Evolutionary conservation across 2,113 vertebrate genomes (phyloP), one percentile per base, ranked within the genome.

Genomic region (Camelus dromedarius): DNA sequence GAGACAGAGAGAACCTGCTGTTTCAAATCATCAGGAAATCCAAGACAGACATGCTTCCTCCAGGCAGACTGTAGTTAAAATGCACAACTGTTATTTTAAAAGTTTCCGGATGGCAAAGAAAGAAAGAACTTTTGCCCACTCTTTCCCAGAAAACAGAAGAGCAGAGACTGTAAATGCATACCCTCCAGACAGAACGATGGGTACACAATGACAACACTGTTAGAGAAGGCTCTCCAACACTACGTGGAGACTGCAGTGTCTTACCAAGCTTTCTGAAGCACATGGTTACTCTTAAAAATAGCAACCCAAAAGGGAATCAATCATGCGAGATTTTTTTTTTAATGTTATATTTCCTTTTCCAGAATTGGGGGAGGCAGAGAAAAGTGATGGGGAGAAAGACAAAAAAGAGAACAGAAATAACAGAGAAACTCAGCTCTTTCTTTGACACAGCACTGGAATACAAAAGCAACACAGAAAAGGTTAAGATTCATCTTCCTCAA

Each of bases 11-110:
- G 8, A 64, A 48, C 19, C 19, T 70, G 72, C 26, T 83, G 5
- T 64, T 93, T 73, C 76, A 93, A 93, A 93, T 80, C 26, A 87
- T 62, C 32, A 73, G 66, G 80, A 85, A 86, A 91, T 80, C 46
- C 16, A 70, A 84, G 58, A 64, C 1, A 80, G 56, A 42, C 56
- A 50, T 20, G 20, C 66, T 58, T 75, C 66, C 52, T 91, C 6
- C n/a, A 72, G 70, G 52, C 13, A 42, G 30, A 80, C 35, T 77
- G 18, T 9, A 80, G 35, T 69, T 76, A 77, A 62, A 89, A 89
- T 26, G 54, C 8, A 13, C 38, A 88, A 90, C 9, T 86, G 56
- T 46, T 96, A 66, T 79, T 92, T 96, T 69, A 14, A 67, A 91
- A 96, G 60, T 92, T 85, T 30, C 62, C 56, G n/a, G 87, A 62